Base-by-base conservation (phyloP, 2,113 vertebrate genomes). In the Oreamnos americanus region DNA sequence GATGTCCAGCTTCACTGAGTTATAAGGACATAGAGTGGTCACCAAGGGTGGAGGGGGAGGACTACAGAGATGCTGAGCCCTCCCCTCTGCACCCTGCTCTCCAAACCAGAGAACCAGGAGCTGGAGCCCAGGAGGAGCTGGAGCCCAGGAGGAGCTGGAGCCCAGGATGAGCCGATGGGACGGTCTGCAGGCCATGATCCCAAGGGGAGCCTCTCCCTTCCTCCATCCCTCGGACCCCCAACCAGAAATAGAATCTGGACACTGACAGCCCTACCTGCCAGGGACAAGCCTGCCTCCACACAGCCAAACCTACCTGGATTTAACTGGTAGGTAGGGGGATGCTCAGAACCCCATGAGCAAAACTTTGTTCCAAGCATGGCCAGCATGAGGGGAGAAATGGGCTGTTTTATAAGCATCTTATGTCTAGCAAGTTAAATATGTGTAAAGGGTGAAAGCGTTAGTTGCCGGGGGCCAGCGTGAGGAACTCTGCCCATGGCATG, bases 401-500 rank as follows among this genome's bases (percentile, higher is more conserved):
- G 76, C 36, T 39, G 14, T 30, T 62, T 76, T 9, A 2, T 14
- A 16, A 49, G 55, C 11, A 74, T 39, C 26, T 76, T 2, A 2
- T 47, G 2, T 64, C 58, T 51, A 55, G 47, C 58, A 19, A 64
- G 62, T 94, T 92, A 84, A 92, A 94, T 81, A 76, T 91, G 96
- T 67, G 92, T 58, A 87, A 94, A 84, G 92, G 33, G 19, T 43
- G 45, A 87, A 71, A 71, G n/a, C 64, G 2, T 39, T 39, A 71
- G n/a, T 71, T 45, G 7, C 45, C 7, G 7, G 45, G 45, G 45
- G 45, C 45, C 45, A 45, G 45, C 45, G 45, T 45, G 45, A 45
- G 45, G 45, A 45, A 45, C 7, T 45, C 45, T 2, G 45, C 45
- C 45, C 45, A 45, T 45, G 45, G 45, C 45, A 45, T 8, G 45